Percentiles rank a stretch among this genome's conserved stretches.
Conservation (phyloP, 2,888 invertebrate species). For the Leptura quadrifasciata region DNA sequence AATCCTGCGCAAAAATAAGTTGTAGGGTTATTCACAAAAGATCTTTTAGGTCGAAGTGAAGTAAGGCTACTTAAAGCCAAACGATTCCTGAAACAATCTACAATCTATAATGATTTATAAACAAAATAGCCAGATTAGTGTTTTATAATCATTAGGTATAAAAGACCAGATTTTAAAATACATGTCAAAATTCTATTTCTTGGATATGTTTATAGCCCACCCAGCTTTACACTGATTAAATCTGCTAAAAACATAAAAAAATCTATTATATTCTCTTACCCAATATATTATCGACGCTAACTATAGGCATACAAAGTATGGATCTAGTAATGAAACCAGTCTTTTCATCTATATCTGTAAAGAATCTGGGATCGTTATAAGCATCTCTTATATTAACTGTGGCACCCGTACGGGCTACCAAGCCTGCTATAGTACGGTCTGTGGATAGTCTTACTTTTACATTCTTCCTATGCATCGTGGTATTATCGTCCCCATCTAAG, state of each 20-base stretch:
- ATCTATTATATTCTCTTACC: constrained; percentile 53
- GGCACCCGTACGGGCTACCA: constrained; percentile 75
- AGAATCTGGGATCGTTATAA: constrained; percentile 76
- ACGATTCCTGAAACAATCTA: no score
- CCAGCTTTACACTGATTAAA: no score
- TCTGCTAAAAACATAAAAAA: background rate
- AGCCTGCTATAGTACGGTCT: constrained; percentile 76
- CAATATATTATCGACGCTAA: constrained; percentile 71
- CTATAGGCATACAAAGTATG: constrained; percentile 76
- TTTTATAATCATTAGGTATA: no score
- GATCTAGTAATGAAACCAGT: constrained; percentile 77
- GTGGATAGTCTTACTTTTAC: constrained; percentile 74
- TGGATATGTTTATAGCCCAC: no score
- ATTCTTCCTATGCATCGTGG: constrained; percentile 75
- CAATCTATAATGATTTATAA: no score
- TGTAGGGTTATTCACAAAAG: no score
- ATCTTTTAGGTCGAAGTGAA: no score
- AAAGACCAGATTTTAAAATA: no score
- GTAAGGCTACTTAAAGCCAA: no score
- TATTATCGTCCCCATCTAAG: constrained; percentile 65
- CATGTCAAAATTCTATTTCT: no score
- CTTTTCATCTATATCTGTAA: constrained; percentile 76
- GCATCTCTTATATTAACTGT: constrained; percentile 76
- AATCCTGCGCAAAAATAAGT: no score
- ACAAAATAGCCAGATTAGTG: no score